Evolutionary conservation across 2,113 vertebrate species (phyloP), one percentile per base, ranked within the genome.

Genomic region (western clawed frog (Xenopus tropicalis)): DNA sequence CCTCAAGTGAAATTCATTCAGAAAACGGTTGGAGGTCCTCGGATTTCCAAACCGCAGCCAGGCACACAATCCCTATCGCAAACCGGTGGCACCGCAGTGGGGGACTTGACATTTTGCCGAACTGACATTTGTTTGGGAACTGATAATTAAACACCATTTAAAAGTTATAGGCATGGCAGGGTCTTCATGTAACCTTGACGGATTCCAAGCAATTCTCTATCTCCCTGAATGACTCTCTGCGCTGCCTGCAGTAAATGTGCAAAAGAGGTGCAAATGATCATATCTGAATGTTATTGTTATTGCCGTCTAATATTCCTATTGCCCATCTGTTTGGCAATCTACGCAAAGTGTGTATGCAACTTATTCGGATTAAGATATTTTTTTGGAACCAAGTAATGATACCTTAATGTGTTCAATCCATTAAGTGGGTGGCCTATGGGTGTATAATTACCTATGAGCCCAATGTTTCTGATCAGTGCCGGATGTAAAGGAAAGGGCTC

Each of bases 1-100:
- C 74, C 82, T 83, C 12, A 14, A 83, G 86, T 82, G 83, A 85
- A 86, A 88, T 86, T 86, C 85, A 87, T 89, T 89, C 86, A 79
- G 73, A 0, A 0, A 88, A 74, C 85, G 85, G 86, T 84, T 1
- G 82, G 88, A 84, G 84, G 85, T 86, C 86, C 62, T 79, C 0
- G 57, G 82, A 77, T 84, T 83, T 83, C 82, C 85, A 61, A 71
- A 21, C 82, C 74, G 78, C 77, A 11, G 80, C 82, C 79, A 85
- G 78, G 82, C 81, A 79, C 82, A 82, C 78, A 81, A 78, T 85
- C 79, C 82, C 68, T 54, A 70, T 80, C 66, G 81, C 73, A 82
- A 80, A 73, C 82, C 71, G 78, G 81, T 86, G 82, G 80, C 37
- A 0, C 78, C 85, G 80, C 82, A 78, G 84, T 80, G 78, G 85